These are phyloP conservation scores for Clamator glandarius DNA, from an alignment of 2,797 vertebrate genomes.

Conservation along the genomic window DNA sequence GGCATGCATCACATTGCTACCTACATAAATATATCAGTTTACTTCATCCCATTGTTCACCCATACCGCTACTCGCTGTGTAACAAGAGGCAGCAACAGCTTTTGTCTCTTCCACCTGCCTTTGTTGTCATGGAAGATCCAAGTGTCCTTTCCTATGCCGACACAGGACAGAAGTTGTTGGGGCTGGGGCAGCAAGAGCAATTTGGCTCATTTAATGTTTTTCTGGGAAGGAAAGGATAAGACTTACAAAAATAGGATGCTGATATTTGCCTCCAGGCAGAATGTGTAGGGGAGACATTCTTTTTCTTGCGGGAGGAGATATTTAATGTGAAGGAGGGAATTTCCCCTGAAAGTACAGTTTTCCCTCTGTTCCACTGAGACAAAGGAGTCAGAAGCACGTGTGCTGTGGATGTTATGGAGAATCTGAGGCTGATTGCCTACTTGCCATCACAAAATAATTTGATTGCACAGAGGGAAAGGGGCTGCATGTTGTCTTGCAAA, in stretches of 20 bases:
- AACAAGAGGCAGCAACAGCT: neutral
- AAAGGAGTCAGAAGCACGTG: neutral
- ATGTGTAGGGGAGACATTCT: neutral
- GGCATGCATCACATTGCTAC: rapidly evolving
- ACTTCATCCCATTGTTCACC: neutral
- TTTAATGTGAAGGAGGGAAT: neutral
- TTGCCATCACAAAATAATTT: neutral
- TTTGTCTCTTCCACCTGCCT: neutral
- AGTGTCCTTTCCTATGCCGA: neutral
- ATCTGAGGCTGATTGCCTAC: neutral
- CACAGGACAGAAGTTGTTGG: neutral
- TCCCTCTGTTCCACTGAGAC: neutral
- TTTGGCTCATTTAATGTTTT: neutral
- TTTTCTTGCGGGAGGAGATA: neutral
- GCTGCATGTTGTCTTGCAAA: neutral
- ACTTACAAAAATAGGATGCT: neutral
- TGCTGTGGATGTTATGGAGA: rapidly evolving
- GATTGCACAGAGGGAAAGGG: neutral
- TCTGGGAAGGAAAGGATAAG: neutral
- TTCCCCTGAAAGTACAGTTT: neutral
- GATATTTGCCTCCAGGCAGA: neutral
- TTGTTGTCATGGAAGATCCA: neutral
- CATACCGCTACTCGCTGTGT: neutral
- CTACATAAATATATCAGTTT: neutral
- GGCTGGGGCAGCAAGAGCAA: neutral